A percentile compares a stretch with the other conserved stretches of the same genome.
phyloP scores from a whole-genome alignment of 1,140 invertebrate genomes.

The Drosophila ogumai region DNA sequence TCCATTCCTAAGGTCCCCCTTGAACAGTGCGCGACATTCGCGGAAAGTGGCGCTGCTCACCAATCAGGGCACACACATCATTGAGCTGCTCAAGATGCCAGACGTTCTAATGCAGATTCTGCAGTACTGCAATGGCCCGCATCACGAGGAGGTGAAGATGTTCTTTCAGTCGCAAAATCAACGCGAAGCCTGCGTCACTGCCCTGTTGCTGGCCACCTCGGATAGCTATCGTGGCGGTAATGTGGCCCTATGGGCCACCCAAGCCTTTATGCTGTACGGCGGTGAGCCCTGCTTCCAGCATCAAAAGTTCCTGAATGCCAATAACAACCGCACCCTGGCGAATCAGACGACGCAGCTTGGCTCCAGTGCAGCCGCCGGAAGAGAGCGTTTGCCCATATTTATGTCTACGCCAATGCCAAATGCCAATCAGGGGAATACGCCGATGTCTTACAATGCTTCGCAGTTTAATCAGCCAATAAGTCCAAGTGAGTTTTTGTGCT shows the following conservation, averaged over 20 bases:
- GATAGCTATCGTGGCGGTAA: slow-evolving; percentile 89
- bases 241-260: slow-evolving; percentile 93
- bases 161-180: slow-evolving; percentile 94
- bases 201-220: slow-evolving; percentile 93
- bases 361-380: slow-evolving; percentile 11
- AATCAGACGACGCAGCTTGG: slow-evolving; percentile 47
- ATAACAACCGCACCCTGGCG: slow-evolving; percentile 46
- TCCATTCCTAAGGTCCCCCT: slow-evolving; percentile 86
- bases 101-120: slow-evolving; percentile 93
- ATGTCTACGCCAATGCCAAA: slow-evolving; percentile 83
- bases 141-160: slow-evolving; percentile 92
- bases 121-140: slow-evolving; percentile 92
- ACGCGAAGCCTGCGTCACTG: slow-evolving; percentile 95
- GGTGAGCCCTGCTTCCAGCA: slow-evolving; percentile 87
- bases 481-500: slow-evolving; percentile 57
- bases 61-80: slow-evolving; percentile 93
- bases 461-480: slow-evolving; percentile 65
- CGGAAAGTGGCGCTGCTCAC: slow-evolving; percentile 94
- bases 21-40: slow-evolving; percentile 91
- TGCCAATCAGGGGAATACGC: slow-evolving; percentile 6
- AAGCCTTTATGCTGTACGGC: slow-evolving; percentile 97
- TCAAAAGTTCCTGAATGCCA: slow-evolving; percentile 49
- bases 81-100: slow-evolving; percentile 93
- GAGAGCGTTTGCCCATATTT: slow-evolving; percentile 65
- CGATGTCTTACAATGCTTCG: slow-evolving; percentile 9